phyloP scores from a whole-genome alignment of 2,888 invertebrate genomes.

The Criorhina ranunculi region DNA sequence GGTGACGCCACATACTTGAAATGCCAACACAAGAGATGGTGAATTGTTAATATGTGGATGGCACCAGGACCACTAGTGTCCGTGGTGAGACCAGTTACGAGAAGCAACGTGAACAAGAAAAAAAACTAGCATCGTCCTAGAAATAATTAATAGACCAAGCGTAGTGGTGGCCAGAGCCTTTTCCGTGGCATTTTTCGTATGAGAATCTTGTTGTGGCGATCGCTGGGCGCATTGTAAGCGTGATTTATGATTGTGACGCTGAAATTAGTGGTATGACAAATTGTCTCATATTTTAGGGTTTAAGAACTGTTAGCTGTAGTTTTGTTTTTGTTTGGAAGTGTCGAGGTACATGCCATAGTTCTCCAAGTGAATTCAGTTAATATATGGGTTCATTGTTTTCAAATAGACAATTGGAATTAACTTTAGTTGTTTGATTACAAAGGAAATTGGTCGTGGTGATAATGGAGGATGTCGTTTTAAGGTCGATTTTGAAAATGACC shows the following conservation, averaged over 20 bases:
- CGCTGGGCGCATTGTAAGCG: constrained; percentile 58
- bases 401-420: not conserved
- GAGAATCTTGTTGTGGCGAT: constrained; percentile 56
- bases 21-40: constrained; percentile 64
- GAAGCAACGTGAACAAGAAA: constrained; percentile 23
- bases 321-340: constrained; percentile 13
- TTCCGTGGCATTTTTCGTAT: constrained; percentile 26
- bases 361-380: constrained; percentile 18
- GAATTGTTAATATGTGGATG: constrained; percentile 72
- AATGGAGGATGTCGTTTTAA: not conserved
- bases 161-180: constrained; percentile 25
- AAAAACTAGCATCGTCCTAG: constrained; percentile 57
- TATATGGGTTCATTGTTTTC: constrained; percentile 25
- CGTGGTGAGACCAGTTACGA: constrained; percentile 22
- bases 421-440: not conserved
- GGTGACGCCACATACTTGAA: constrained; percentile 62
- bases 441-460: not conserved
- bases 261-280: constrained; percentile 71
- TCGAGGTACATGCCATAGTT: not conserved
- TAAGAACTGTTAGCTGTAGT: constrained; percentile 8
- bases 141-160: constrained; percentile 72
- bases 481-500: no score
- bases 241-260: constrained; percentile 67
- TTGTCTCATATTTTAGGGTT: constrained; percentile 66
- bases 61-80: constrained; percentile 13